Evolutionary conservation across 2,797 vertebrate species (phyloP), one percentile per base, ranked within the genome.

Genomic region (Phyllotis vaccarum): DNA sequence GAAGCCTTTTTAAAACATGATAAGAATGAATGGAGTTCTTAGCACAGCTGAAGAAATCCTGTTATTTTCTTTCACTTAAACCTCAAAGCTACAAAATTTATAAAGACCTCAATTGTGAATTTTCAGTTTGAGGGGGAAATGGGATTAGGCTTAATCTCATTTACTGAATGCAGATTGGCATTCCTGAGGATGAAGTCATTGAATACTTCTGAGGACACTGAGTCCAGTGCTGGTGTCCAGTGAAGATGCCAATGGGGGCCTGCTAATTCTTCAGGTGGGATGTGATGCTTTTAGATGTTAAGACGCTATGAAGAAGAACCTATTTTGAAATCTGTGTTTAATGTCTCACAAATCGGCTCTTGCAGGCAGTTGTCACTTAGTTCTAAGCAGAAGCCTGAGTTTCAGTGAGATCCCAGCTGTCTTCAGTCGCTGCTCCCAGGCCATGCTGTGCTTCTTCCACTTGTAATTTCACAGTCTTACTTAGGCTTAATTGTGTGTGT

Each of bases 261-360:
- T 87, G 79, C 89, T 90, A 80, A 93, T 93, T 97, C 98, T 96
- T 93, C 97, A 98, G 90, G 52, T 79, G 85, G 89, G 92, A 97
- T 98, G 97, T 86, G 94, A 85, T 98, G 92, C 86, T 96, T 92
- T 96, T 94, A 97, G 95, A 94, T 98, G 96, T 98, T 96, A 98
- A 89, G 97, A 96, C 43, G 74, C 74, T 95, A 87, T 70, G 91
- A 88, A 96, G 96, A 86, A 93, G n/a, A 96, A 97, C 66, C 96
- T 93, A 93, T 97, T 98, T 94, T 0, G 3, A 97, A 98, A 91
- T 93, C 96, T 98, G 95, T 97, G 94, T 97, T 98, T 97, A 52
- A 97, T 98, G 90, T 89, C 40, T 12, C 96, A n/a, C 95, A 82
- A 97, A 97, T 96, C 95, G 95, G 43, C 95, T 40, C 66, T 72